Percentiles rank a stretch among this genome's conserved stretches.
Conservation (phyloP, 2,113 vertebrate genomes). For the Prunella himalayana region DNA sequence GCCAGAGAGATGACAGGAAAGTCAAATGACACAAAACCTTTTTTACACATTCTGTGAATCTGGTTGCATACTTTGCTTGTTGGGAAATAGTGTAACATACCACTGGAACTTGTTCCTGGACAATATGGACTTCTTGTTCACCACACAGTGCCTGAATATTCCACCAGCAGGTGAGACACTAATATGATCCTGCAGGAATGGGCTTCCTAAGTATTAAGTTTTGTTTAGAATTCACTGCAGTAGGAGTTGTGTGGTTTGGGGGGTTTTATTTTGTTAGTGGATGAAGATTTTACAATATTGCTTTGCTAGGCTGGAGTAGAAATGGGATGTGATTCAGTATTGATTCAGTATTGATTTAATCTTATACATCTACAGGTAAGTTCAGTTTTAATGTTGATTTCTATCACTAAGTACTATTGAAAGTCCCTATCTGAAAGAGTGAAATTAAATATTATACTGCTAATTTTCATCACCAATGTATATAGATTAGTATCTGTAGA, state of each 20-base stretch:
- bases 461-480: background rate
- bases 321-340: background rate
- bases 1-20: background rate
- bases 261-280: background rate
- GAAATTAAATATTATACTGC: background rate
- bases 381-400: conserved; percentile 3
- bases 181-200: background rate
- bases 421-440: background rate
- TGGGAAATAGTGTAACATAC: background rate
- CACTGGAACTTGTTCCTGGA: background rate
- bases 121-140: background rate
- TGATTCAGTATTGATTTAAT: conserved; percentile 1
- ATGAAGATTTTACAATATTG: background rate
- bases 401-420: background rate
- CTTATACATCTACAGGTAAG: background rate
- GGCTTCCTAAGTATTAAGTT: background rate
- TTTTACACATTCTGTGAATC: background rate
- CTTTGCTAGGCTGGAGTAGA: background rate
- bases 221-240: background rate
- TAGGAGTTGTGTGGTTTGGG: background rate
- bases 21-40: background rate
- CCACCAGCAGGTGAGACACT: background rate
- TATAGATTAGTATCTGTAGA: background rate
- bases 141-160: background rate
- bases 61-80: background rate